Evolutionary conservation across 1,140 invertebrate species (phyloP).

Genomic region (Thaumetopoea pityocampa): DNA sequence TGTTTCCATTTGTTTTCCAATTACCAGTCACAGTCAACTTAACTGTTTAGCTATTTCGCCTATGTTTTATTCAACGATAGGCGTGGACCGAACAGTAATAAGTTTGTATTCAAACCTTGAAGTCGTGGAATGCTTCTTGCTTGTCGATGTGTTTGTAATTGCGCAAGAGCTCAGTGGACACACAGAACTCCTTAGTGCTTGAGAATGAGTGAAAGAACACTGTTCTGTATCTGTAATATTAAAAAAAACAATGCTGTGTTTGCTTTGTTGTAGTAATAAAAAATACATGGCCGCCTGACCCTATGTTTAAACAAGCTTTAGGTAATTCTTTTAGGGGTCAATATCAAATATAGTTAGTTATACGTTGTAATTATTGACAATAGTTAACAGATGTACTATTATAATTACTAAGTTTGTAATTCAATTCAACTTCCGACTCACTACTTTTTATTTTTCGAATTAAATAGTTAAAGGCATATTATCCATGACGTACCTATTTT

Average conservation of each 20-base stretch:
- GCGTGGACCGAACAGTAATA: slow-evolving; percentile 1
- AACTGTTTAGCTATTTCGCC: slow-evolving; percentile 4
- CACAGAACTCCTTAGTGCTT: slow-evolving; percentile 84
- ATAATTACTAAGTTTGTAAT: not conserved
- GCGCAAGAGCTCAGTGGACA: slow-evolving; percentile 81
- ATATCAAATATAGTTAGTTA: slow-evolving; percentile 17
- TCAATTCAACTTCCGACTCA: not conserved
- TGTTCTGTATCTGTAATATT: slow-evolving; percentile 76
- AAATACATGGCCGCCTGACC: slow-evolving; percentile 14
- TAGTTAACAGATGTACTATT: not conserved
- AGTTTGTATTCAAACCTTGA: slow-evolving; percentile 69
- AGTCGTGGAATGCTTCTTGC: slow-evolving; percentile 80
- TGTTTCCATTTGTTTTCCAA: not conserved
- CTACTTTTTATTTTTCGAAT: no score
- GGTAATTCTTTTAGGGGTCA: slow-evolving; percentile 30
- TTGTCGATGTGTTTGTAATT: slow-evolving; percentile 79
- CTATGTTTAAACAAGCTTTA: slow-evolving; percentile 16
- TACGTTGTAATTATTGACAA: not conserved
- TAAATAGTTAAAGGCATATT: no score
- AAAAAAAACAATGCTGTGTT: slow-evolving; percentile 18
- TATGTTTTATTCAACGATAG: slow-evolving; percentile 11
- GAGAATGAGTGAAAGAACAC: slow-evolving; percentile 86
- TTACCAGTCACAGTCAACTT: slow-evolving; percentile 4
- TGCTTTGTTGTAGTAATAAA: slow-evolving; percentile 8
- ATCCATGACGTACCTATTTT: no score